Evolutionary conservation across 2,797 vertebrate genomes (phyloP), one percentile per base, ranked within the genome.

Genomic region (Capromys pilorides): DNA sequence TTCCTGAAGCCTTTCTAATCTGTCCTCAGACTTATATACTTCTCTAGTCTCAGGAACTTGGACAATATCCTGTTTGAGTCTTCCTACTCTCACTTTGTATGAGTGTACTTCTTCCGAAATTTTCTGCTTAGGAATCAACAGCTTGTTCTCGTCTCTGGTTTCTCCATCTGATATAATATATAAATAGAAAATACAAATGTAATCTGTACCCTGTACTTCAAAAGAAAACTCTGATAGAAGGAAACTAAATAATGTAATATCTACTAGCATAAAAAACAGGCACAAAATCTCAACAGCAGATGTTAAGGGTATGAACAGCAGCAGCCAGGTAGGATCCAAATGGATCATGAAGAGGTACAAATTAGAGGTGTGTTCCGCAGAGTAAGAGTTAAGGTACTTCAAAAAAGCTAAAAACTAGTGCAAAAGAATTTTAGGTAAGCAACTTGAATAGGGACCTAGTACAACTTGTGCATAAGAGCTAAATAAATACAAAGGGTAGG

Each of bases 161-260:
- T 95, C 97, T 96, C 95, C 97, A 97, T 97, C 97, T 97, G 91
- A 96, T 97, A 95, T 45, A 97, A 97, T 90, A 96, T 82, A 97
- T 92, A 97, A 97, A 97, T 94, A 97, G 94, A 97, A 97, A 97
- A 97, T 92, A 89, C 93, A 97, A 94, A 97, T 96, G 61, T 96
- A 97, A 97, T 95, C 87, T 97, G 75, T 91, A 96, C 73, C 86
- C 91, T 90, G 78, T 96, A 69, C 87, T 95, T 91, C 73, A 86
- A 91, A 92, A 66, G 24, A 89, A 81, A 94, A 94, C 66, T 93
- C 85, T 13, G 51, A 54, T 54, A 91, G 36, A 45, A 96, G 28
- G 90, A 97, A 96, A 92, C 85, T 85, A 87, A 96, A 80, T 91
- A 89, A 94, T 45, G 33, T 92, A 96, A 31, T 77, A 71, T 79